Evolutionary conservation across 2,797 vertebrate genomes (phyloP), one percentile per base, ranked within the genome.

Genomic region (Myripristis murdjan): DNA sequence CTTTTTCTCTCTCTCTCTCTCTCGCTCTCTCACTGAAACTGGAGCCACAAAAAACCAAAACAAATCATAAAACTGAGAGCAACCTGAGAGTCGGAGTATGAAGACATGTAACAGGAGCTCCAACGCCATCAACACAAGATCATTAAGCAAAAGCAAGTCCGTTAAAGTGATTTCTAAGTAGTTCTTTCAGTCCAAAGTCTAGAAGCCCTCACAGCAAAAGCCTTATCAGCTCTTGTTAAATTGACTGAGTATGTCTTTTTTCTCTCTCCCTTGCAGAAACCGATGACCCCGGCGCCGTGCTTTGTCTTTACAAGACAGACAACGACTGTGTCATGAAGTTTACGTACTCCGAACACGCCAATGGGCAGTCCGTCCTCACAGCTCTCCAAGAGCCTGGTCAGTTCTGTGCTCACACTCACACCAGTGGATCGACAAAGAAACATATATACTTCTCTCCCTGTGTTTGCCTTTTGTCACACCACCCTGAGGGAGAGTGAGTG

Each of bases 261-360:
- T 56, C 14, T 44, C 7, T 20, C n/a, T 41, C 24, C 41, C 20
- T 26, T 83, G 10, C 93, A 99, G 98, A 94, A 73, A 93, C 92
- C 0, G 96, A 97, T 0, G 96, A 96, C 52, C 92, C 94, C 0
- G 92, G 91, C 0, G 92, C 95, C 0, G 94, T 97, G 58, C 92
- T 97, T 2, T 99, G 98, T 2, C 93, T 97, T 66, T 99, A 97
- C 67, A 97, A 96, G 86, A 97, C 97, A 0, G 94, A 98, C 64
- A 92, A 95, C 66, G 97, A 98, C 52, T 99, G 98, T 0, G 96
- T 98, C 78, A 99, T 99, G 97, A 97, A 97, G 90, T 99, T 99
- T 90, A 98, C 96, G 0, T 99, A 99, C 60, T 87, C 86, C 0
- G 98, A 99, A 86, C 97, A 98, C 79, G 90, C 94, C 88, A 97